phyloP scores from a whole-genome alignment of 2,113 vertebrate species.

The Acanthisitta chloris region DNA sequence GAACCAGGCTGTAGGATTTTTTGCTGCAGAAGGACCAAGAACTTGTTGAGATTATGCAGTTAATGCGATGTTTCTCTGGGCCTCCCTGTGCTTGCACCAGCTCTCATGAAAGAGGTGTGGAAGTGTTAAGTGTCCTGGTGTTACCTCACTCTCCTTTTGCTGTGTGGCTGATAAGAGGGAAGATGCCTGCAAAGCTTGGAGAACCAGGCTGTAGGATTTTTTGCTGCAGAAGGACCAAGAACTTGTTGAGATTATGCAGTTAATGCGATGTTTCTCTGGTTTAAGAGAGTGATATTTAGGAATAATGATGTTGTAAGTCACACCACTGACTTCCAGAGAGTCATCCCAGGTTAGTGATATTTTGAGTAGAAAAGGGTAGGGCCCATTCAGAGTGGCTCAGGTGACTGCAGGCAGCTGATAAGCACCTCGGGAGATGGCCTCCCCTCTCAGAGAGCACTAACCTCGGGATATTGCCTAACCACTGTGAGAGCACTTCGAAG shows the following conservation, averaged over 20 bases:
- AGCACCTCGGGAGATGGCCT: neutral
- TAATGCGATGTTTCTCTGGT: neutral
- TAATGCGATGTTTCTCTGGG: neutral
- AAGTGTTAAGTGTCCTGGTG: neutral
- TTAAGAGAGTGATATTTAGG: neutral
- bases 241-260: neutral
- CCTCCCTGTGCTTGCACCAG: too few relatives aligned
- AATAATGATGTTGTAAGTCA: neutral
- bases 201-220: neutral
- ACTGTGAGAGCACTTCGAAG: neutral
- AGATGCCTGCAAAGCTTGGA: neutral
- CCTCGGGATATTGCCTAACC: neutral
- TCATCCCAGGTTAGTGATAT: neutral
- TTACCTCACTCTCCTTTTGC: neutral
- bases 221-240: neutral
- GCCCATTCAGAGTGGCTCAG: neutral
- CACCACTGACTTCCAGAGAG: neutral
- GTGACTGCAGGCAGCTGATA: neutral
- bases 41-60: neutral
- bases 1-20: neutral
- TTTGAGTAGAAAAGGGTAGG: neutral
- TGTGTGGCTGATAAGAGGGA: neutral
- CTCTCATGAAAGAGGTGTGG: neutral
- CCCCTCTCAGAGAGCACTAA: neutral
- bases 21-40: neutral